Conservation (phyloP, 2,113 vertebrate genomes). For the Aphyosemion australe region DNA sequence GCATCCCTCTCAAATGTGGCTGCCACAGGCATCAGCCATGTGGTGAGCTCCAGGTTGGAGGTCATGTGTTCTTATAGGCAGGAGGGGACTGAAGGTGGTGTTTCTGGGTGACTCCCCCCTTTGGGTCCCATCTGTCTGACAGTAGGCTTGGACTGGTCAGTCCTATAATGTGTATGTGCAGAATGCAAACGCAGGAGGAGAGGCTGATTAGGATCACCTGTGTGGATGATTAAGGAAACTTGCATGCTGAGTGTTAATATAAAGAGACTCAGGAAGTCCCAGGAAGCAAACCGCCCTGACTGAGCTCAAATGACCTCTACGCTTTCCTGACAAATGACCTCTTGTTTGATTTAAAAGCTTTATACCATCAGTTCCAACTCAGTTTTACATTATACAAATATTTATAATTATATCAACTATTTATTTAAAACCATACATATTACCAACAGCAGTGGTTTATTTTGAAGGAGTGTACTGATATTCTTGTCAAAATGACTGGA, state of each 20-base stretch:
- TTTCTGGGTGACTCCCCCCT: slow-evolving; percentile 42
- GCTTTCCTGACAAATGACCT: neutral
- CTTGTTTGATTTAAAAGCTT: neutral
- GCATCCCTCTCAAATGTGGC: neutral
- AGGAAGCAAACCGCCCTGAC: neutral
- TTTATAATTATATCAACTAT: no score
- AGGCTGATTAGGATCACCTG: slow-evolving; percentile 20
- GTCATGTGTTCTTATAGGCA: slow-evolving; percentile 22
- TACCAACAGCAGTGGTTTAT: no score
- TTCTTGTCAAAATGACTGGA: no score
- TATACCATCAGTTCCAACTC: no score
- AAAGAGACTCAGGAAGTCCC: slow-evolving; percentile 7
- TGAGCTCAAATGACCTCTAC: neutral
- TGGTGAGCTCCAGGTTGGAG: slow-evolving; percentile 55
- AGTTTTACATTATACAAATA: no score
- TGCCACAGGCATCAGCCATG: slow-evolving; percentile 32
- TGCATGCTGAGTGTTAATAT: slow-evolving; percentile 23
- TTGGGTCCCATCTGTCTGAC: slow-evolving; percentile 62
- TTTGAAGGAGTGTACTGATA: no score
- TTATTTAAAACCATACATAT: no score
- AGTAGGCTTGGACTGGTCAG: slow-evolving; percentile 21
- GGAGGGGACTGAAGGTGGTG: slow-evolving; percentile 20
- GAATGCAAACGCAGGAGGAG: slow-evolving; percentile 9
- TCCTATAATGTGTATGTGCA: slow-evolving; percentile 15
- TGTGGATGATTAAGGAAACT: neutral